phyloP scores from a whole-genome alignment of 2,797 vertebrate species.

The Melanotaenia pygmaea region DNA sequence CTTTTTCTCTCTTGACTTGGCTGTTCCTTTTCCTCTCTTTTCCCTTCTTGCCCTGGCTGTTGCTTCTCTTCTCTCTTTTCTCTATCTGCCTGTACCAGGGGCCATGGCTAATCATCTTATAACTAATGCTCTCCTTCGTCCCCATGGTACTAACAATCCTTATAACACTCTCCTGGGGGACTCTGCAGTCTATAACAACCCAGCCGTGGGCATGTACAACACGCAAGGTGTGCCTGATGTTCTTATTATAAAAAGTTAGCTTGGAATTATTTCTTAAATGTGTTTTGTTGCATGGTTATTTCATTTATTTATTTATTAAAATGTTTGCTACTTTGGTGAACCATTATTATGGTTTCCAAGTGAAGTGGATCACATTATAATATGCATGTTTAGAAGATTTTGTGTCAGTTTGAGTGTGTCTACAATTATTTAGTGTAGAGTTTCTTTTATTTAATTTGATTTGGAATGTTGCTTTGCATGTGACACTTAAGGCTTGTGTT shows the following conservation, averaged over 20 bases:
- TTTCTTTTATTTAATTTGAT: conserved; percentile 31
- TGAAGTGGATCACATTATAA: conserved; percentile 45
- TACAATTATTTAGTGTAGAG: conserved; percentile 37
- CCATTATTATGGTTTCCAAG: conserved; percentile 62
- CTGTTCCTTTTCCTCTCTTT: conserved; percentile 58
- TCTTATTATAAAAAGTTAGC: conserved; percentile 55
- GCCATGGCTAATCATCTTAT: conserved; percentile 99
- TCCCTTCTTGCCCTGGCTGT: conserved; percentile 68
- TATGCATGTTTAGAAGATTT: conserved; percentile 1
- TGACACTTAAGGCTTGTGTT: conserved; percentile 18
- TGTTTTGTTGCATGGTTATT: conserved; percentile 60
- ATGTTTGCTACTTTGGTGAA: conserved; percentile 26
- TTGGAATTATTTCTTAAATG: conserved; percentile 24
- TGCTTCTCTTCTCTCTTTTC: conserved; percentile 69
- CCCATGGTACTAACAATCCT: conserved; percentile 99
- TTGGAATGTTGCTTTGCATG: conserved; percentile 16
- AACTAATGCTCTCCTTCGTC: conserved; percentile 99
- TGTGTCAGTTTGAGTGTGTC: neutral
- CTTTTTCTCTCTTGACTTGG: conserved; percentile 57
- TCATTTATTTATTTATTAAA: conserved; percentile 21
- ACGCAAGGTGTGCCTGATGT: conserved; percentile 95
- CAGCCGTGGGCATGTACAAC: conserved; percentile 99
- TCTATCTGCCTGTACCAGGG: conserved; percentile 95
- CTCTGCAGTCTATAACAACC: conserved; percentile 99
- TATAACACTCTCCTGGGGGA: conserved; percentile 99